phyloP scores from a whole-genome alignment of 2,113 vertebrate species.

The Propithecus coquereli region DNA sequence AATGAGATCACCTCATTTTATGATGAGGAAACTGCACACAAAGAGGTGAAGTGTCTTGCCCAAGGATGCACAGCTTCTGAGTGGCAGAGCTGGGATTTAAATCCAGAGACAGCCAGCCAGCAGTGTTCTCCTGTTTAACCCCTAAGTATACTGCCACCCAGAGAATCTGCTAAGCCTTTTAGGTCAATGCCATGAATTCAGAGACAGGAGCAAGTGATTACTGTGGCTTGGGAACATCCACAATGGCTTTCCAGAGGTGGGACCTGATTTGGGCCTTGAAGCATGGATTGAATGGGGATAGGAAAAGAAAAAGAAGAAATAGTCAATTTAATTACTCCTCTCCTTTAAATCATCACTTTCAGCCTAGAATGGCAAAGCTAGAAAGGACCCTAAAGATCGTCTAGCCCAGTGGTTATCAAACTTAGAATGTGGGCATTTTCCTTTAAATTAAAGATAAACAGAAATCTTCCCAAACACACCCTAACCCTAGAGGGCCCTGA shows the following conservation, averaged over 20 bases:
- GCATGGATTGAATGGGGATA: neutral
- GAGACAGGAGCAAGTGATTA: neutral
- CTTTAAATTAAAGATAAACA: neutral
- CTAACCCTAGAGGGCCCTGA: neutral
- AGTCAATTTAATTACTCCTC: neutral
- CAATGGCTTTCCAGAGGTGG: neutral
- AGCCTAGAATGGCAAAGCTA: neutral
- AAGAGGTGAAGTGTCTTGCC: neutral
- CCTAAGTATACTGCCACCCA: neutral
- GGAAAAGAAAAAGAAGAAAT: neutral
- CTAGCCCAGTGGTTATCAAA: neutral
- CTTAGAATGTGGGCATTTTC: neutral
- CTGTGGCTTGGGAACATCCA: neutral
- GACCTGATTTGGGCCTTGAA: neutral
- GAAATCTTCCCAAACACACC: neutral
- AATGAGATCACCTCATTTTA: slow-evolving; percentile 14
- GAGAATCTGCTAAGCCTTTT: neutral
- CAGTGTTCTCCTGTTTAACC: neutral
- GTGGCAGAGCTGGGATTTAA: neutral
- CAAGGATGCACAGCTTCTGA: neutral
- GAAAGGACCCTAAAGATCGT: neutral
- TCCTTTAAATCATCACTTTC: neutral
- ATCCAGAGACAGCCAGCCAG: neutral
- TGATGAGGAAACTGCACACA: neutral
- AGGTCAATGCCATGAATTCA: neutral